A percentile compares a stretch with the other conserved stretches of the same genome.
These are phyloP conservation scores for Rhopalosiphum maidis DNA, from an alignment of 1,140 invertebrate species.

Conservation along the genomic window DNA sequence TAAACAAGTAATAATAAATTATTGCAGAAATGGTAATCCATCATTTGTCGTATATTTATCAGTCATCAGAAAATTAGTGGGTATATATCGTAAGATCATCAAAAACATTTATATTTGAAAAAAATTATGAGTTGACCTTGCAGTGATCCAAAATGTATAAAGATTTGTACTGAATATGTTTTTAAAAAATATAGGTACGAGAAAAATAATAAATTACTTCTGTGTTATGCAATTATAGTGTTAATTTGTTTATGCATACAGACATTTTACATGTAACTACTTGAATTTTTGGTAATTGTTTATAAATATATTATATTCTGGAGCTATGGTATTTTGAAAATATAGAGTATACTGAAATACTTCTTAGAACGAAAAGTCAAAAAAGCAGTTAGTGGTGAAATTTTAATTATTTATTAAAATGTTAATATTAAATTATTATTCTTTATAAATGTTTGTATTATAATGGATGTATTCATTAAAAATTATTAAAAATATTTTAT, in stretches of 20 bases:
- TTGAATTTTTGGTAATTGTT: not conserved
- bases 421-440: no score
- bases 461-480: no score
- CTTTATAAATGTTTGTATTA: no score
- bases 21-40: not conserved
- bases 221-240: not conserved
- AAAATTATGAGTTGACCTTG: not conserved
- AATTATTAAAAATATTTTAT: no score
- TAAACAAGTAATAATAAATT: not conserved
- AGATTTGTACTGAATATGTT: not conserved
- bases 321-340: no score
- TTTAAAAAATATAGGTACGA: no score
- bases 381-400: no score
- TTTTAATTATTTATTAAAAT: no score
- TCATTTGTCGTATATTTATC: not conserved
- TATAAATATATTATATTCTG: no score
- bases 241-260: not conserved
- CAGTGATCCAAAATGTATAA: not conserved
- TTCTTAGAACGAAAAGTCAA: no score
- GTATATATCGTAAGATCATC: not conserved
- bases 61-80: not conserved
- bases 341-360: no score
- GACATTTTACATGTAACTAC: not conserved
- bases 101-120: not conserved
- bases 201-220: not conserved